These are phyloP conservation scores for Anadara kagoshimensis DNA, from an alignment of 1,140 invertebrate genomes.

Conservation along the genomic window DNA sequence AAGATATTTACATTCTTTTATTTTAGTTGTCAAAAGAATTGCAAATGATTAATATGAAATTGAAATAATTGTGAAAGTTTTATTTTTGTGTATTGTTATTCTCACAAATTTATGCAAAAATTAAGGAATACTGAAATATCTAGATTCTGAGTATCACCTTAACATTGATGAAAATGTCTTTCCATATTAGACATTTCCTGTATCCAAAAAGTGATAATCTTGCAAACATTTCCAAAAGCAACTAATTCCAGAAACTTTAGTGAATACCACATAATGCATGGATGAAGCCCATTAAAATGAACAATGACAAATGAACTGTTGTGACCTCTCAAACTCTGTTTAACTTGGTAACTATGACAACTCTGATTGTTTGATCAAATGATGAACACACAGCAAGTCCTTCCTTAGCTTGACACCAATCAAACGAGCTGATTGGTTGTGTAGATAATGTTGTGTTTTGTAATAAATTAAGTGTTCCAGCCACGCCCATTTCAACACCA, in stretches of 20 bases:
- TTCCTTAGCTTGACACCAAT: constrained; percentile 93
- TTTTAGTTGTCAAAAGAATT: no score
- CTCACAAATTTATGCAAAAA: no score
- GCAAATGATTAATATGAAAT: no score
- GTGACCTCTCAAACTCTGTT: constrained; percentile 76
- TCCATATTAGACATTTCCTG: no score
- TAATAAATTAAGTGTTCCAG: constrained; percentile 83
- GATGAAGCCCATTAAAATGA: neutral
- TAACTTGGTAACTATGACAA: constrained; percentile 92
- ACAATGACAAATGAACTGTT: constrained; percentile 9
- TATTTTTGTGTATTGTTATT: no score
- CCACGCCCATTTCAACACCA: constrained; percentile 82
- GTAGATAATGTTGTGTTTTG: constrained; percentile 87
- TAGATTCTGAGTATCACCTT: no score
- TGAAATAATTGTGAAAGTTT: no score
- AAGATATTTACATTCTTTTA: no score
- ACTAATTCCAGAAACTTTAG: neutral
- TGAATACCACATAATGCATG: neutral
- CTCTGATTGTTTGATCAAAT: constrained; percentile 93
- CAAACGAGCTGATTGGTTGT: constrained; percentile 92
- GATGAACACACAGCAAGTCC: constrained; percentile 91
- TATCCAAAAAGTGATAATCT: no score
- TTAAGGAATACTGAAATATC: no score
- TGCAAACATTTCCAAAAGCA: no score
- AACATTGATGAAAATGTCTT: no score